phyloP scores from a whole-genome alignment of 1,140 invertebrate genomes.

The Ridgeia piscesae region DNA sequence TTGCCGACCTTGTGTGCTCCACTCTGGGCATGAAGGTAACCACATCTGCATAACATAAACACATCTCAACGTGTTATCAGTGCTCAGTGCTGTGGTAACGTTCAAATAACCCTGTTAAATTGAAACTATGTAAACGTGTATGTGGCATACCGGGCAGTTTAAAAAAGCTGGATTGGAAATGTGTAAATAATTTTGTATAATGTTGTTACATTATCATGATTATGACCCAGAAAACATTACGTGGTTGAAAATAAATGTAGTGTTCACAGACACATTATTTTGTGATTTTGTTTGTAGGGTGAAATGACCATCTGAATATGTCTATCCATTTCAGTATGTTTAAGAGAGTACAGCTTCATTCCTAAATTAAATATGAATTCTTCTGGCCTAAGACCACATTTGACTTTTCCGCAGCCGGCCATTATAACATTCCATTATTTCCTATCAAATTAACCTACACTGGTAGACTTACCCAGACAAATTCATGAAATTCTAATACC shows the following conservation, averaged over 20 bases:
- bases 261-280: too few relatives aligned
- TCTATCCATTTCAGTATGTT: too few relatives aligned
- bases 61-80: neutral
- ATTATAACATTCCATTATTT: too few relatives aligned
- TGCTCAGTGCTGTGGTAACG: neutral
- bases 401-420: too few relatives aligned
- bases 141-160: neutral
- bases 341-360: too few relatives aligned
- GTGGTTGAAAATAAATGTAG: neutral
- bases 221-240: neutral
- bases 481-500: too few relatives aligned
- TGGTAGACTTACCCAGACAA: too few relatives aligned
- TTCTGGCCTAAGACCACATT: too few relatives aligned
- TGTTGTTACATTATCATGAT: neutral
- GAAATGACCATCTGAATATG: too few relatives aligned
- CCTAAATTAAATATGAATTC: too few relatives aligned
- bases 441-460: too few relatives aligned
- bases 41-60: neutral
- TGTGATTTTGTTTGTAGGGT: too few relatives aligned
- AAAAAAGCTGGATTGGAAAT: neutral
- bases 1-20: slow-evolving; percentile 88
- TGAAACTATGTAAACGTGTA: neutral
- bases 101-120: neutral
- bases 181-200: neutral
- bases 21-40: slow-evolving; percentile 92